A percentile compares a stretch with the other conserved stretches of the same genome.
Evolutionary conservation across 2,888 invertebrate species (phyloP).

Genomic region (Trissolcus japonicus): DNA sequence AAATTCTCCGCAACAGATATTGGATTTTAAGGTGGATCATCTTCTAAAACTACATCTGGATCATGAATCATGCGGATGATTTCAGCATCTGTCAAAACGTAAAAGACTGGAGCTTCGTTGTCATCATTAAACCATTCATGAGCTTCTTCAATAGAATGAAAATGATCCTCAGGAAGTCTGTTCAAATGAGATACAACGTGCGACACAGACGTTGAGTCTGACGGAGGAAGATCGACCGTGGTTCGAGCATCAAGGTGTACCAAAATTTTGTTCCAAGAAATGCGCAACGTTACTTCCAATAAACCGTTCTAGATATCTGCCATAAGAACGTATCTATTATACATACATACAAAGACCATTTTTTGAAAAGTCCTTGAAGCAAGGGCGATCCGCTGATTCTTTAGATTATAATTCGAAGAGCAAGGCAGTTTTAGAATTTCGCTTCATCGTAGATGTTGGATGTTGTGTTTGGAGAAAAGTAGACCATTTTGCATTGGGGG

Average conservation of each 20-base stretch:
- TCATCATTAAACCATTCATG: background rate
- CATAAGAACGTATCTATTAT: background rate
- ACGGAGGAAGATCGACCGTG: too few species aligned
- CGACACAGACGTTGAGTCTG: too few species aligned
- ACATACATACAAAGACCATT: slow-evolving; percentile 13
- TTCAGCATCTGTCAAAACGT: background rate
- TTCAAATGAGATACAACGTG: background rate
- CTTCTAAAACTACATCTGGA: background rate
- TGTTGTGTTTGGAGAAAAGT: slow-evolving; percentile 4
- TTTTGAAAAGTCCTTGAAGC: background rate
- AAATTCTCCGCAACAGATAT: background rate
- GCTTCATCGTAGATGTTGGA: slow-evolving; percentile 1
- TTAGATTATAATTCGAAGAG: background rate
- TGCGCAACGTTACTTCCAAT: background rate
- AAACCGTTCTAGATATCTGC: background rate
- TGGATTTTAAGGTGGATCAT: background rate
- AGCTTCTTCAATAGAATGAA: background rate
- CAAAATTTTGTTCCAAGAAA: too few species aligned
- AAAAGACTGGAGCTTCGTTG: background rate
- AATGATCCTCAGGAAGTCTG: background rate
- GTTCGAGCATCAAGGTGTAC: too few species aligned
- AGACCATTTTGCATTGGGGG: slow-evolving; percentile 7
- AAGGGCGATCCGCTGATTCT: background rate
- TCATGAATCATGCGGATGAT: background rate
- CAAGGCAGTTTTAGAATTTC: slow-evolving; percentile 10